Percentiles rank a stretch among this genome's conserved stretches.
Evolutionary conservation across 2,113 vertebrate species (phyloP).

Genomic region (Petromus typicus): DNA sequence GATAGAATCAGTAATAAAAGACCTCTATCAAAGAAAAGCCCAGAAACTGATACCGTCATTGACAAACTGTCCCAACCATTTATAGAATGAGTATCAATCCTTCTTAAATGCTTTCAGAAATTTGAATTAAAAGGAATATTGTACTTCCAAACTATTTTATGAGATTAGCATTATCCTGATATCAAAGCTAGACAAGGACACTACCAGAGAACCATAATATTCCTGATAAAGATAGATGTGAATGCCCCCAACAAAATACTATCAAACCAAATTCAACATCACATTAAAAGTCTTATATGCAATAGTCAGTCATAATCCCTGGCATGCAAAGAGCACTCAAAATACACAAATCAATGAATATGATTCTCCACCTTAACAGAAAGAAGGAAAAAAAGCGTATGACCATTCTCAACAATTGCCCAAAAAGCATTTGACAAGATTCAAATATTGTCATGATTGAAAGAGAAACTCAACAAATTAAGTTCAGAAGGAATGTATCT

Average conservation of each 20-base stretch:
- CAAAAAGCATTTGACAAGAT: background rate
- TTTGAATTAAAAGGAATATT: background rate
- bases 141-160: background rate
- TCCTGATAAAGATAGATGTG: background rate
- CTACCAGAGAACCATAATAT: background rate
- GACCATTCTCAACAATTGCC: background rate
- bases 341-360: background rate
- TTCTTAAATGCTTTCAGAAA: background rate
- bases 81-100: background rate
- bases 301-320: background rate
- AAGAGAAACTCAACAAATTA: background rate
- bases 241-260: background rate
- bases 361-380: background rate
- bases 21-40: background rate
- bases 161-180: background rate
- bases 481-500: background rate
- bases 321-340: background rate
- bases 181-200: background rate
- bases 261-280: background rate
- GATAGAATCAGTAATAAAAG: background rate
- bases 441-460: background rate
- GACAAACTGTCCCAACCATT: background rate
- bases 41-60: background rate
- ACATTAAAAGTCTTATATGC: background rate
- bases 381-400: background rate